Evolutionary conservation across 92 coral and sea anemone genomes (phyloP), one percentile per base, ranked within the genome.

Genomic region (Epizoanthus stellaris): DNA sequence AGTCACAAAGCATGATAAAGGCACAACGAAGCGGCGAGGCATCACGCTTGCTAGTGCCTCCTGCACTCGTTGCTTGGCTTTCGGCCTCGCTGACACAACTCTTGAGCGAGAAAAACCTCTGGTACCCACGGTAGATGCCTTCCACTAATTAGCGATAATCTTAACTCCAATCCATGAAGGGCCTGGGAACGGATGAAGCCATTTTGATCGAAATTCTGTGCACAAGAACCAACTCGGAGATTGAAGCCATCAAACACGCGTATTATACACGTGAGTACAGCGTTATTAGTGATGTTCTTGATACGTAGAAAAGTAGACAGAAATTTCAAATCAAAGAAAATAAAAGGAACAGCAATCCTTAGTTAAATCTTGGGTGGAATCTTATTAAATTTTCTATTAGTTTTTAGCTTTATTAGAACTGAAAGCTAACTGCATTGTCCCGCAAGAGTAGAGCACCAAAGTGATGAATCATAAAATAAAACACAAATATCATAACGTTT

Each of bases 151-250:
- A 36, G 6, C 1, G 47, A 60, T 61, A 21, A 16, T 61, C 15
- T 77, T 25, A 17, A 39, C 53, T 39, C 12, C 15, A 3, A 75
- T 14, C 58, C 38, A 72, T 52, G 60, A 3, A 96, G 98, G 99
- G 99, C 45, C 80, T 97, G 19, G 99, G 99, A 10, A 97, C 99
- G 16, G 92, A 95, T 61, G 99, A 97, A 82, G 86, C 88, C 62
- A 88, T 88, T 39, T 88, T 97, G 60, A 94, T 97, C 42, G 99
- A 97, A 82, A 89, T 97, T 38, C 76, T 97, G n/a, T 87, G 93
- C 58, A 91, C 98, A 45, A 93, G 99, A 86, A 89, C 92, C 61
- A 97, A 97, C 75, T 80, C 90, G 65, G 99, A 97, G 85, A 70
- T 97, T 20, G 85, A 30, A 59, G 90, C 95, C 59, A 93, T 97